These are phyloP conservation scores for Xyliphius kryptos DNA, from an alignment of 2,113 vertebrate genomes.

Conservation along the genomic window DNA sequence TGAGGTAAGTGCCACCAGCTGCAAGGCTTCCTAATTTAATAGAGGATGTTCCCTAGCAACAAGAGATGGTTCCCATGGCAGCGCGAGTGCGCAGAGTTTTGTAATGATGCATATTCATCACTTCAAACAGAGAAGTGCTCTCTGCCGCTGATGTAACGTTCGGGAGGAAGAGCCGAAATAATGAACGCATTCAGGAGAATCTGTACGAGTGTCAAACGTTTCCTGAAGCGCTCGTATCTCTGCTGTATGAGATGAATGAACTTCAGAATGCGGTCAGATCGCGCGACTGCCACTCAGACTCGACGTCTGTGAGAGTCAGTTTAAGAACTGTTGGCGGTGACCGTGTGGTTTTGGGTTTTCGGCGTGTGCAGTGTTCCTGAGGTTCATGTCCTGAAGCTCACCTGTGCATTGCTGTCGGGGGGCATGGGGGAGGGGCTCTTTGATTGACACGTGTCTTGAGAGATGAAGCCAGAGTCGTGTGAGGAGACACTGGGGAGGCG, in stretches of 20 bases:
- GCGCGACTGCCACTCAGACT: too few species aligned
- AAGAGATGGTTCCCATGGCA: conserved; percentile 30
- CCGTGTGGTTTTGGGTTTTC: too few species aligned
- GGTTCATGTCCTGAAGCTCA: conserved; percentile 42
- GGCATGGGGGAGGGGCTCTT: conserved; percentile 93
- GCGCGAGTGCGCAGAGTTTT: conserved; percentile 9
- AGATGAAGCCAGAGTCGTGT: conserved; percentile 94
- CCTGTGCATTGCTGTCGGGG: conserved; percentile 78
- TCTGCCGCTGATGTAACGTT: conserved; percentile 19
- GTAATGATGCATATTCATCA: conserved; percentile 34
- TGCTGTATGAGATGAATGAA: not conserved
- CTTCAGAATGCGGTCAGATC: too few species aligned
- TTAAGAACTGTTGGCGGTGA: too few species aligned
- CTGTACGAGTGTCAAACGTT: not conserved
- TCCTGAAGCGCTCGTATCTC: not conserved
- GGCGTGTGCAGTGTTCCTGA: too few species aligned
- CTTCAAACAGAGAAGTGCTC: conserved; percentile 6
- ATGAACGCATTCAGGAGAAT: conserved; percentile 8
- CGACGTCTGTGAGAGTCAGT: too few species aligned
- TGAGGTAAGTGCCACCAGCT: conserved; percentile 17
- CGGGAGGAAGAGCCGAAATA: conserved; percentile 13
- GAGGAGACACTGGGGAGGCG: conserved; percentile 91
- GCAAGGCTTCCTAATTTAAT: conserved; percentile 19
- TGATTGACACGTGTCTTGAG: conserved; percentile 93
- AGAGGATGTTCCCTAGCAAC: conserved; percentile 29